Conservation (phyloP, 2,113 vertebrate genomes). For the Camelus bactrianus region DNA sequence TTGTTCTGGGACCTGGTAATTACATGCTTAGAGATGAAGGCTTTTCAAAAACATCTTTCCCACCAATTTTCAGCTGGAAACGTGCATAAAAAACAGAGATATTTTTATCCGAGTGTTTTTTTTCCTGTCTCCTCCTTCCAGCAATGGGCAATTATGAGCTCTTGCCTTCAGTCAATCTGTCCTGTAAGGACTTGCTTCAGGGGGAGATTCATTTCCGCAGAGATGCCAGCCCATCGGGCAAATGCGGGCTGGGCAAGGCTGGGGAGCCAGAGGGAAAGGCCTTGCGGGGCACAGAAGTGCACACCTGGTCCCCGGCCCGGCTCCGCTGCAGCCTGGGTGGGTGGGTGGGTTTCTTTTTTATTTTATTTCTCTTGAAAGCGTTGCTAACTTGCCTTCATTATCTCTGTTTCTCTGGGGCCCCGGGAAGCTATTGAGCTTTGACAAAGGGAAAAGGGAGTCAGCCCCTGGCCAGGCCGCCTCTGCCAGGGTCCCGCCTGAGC, state of each 20-base stretch:
- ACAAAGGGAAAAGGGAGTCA: conserved; percentile 80
- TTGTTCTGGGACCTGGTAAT: conserved; percentile 88
- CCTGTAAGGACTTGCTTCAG: conserved; percentile 85
- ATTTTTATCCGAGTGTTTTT: conserved; percentile 85
- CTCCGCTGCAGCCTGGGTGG: background rate
- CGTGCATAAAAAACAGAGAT: conserved; percentile 86
- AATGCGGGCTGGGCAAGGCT: conserved; percentile 64
- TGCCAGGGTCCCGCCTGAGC: conserved; percentile 31
- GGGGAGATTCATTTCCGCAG: conserved; percentile 81
- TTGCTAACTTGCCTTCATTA: conserved; percentile 78
- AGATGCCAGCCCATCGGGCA: conserved; percentile 76
- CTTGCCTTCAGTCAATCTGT: conserved; percentile 85
- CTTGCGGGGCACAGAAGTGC: conserved; percentile 60
- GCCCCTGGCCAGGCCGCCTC: conserved; percentile 44
- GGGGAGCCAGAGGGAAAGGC: conserved; percentile 67
- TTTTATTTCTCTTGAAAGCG: conserved; percentile 64
- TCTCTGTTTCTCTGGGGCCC: conserved; percentile 63
- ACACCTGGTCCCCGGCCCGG: conserved; percentile 78
- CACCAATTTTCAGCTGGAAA: conserved; percentile 88
- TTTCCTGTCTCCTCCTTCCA: conserved; percentile 71
- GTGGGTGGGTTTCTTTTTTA: background rate
- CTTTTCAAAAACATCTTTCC: conserved; percentile 90
- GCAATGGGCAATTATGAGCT: conserved; percentile 87
- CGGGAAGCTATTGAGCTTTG: conserved; percentile 76
- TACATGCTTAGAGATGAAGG: conserved; percentile 86